phyloP scores from a whole-genome alignment of 2,888 invertebrate genomes.

The Xestia xanthographa region DNA sequence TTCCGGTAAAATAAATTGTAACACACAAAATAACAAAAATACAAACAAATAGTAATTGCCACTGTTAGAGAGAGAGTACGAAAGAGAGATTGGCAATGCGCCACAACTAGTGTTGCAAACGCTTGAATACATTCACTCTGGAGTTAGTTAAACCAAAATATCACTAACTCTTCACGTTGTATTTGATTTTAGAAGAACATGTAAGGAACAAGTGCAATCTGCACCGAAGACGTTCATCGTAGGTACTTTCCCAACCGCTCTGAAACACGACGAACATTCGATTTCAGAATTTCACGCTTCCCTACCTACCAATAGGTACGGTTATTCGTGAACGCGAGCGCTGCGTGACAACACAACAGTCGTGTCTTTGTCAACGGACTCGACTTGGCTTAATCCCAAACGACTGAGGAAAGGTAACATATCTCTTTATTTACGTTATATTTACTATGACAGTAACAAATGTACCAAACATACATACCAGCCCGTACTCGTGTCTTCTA shows the following conservation, averaged over 20 bases:
- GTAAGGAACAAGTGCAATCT: slow-evolving; percentile 41
- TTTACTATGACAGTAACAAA: slow-evolving; percentile 82
- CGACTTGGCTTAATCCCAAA: slow-evolving; percentile 86
- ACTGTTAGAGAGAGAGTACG: slow-evolving; percentile 22
- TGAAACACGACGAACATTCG: slow-evolving; percentile 60
- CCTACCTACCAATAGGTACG: slow-evolving; percentile 72
- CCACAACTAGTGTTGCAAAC: slow-evolving; percentile 49
- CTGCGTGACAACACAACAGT: slow-evolving; percentile 78
- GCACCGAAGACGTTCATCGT: slow-evolving; percentile 22
- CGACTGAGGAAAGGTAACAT: slow-evolving; percentile 83
- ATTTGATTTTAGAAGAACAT: slow-evolving; percentile 9
- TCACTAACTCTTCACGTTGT: slow-evolving; percentile 5
- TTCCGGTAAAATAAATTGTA: not conserved
- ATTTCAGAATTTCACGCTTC: slow-evolving; percentile 76
- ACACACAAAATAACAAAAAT: slow-evolving; percentile 13
- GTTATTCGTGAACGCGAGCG: slow-evolving; percentile 74
- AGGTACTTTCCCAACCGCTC: slow-evolving; percentile 23
- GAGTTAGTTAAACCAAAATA: slow-evolving; percentile 30
- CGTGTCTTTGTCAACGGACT: slow-evolving; percentile 81
- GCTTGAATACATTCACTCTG: slow-evolving; percentile 39
- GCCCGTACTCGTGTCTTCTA: slow-evolving; percentile 65
- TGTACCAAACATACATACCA: slow-evolving; percentile 67
- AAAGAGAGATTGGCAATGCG: slow-evolving; percentile 45
- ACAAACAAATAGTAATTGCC: slow-evolving; percentile 38
- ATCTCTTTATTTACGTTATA: slow-evolving; percentile 84